These are phyloP conservation scores for Caenorhabditis sp. DNA, from an alignment of 2,888 invertebrate species.

Conservation along the genomic window DNA sequence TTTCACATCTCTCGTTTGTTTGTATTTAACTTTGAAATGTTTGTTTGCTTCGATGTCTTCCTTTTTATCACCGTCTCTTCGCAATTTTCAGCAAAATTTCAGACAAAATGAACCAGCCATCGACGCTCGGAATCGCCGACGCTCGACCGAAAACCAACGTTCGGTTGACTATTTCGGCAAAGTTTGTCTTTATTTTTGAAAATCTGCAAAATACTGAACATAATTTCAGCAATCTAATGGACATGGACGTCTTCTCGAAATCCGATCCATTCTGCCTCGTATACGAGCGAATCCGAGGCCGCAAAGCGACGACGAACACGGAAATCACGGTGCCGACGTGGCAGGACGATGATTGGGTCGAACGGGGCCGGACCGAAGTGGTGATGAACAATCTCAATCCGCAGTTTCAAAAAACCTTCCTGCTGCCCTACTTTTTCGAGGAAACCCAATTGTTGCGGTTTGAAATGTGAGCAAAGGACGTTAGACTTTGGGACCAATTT, in stretches of 20 bases:
- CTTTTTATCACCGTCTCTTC: neutral
- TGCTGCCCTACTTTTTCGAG: slow-evolving; percentile 76
- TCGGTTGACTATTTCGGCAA: slow-evolving; percentile 43
- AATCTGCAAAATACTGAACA: neutral
- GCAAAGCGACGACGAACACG: slow-evolving; percentile 16
- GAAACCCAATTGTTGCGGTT: slow-evolving; percentile 74
- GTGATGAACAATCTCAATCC: slow-evolving; percentile 75
- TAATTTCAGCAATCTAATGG: slow-evolving; percentile 70
- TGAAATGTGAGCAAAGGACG: slow-evolving; percentile 68
- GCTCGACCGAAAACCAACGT: slow-evolving; percentile 45
- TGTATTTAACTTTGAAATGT: too few relatives aligned
- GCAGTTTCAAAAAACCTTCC: slow-evolving; percentile 70
- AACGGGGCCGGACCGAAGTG: slow-evolving; percentile 75
- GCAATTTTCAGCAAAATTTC: neutral
- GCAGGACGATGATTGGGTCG: slow-evolving; percentile 58
- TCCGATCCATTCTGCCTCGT: slow-evolving; percentile 77
- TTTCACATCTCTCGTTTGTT: too few relatives aligned
- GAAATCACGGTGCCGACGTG: slow-evolving; percentile 28
- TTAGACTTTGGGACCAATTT: too few relatives aligned
- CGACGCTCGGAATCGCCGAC: slow-evolving; percentile 19
- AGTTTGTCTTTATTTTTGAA: slow-evolving; percentile 5
- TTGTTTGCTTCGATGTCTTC: neutral
- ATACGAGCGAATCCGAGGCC: slow-evolving; percentile 48
- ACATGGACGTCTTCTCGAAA: slow-evolving; percentile 76
- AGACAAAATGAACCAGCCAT: slow-evolving; percentile 32